Percentiles rank a stretch among this genome's conserved stretches.
Evolutionary conservation across 2,797 vertebrate genomes (phyloP).

Genomic region (Trachops cirrhosus): DNA sequence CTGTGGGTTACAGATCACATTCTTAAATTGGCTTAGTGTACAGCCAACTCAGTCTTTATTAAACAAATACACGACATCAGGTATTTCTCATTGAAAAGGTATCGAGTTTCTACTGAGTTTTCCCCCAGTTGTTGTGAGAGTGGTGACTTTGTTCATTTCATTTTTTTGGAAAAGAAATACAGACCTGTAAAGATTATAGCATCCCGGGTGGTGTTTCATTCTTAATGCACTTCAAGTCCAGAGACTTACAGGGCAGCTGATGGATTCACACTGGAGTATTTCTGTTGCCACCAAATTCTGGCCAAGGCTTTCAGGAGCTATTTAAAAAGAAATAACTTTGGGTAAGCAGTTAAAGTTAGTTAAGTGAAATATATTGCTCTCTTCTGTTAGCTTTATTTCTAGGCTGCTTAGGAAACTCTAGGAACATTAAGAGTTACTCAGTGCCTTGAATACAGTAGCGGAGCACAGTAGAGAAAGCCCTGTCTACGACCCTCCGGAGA

Average conservation of each 20-base stretch:
- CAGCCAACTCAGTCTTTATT: constrained; percentile 75
- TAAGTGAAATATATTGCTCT: constrained; percentile 53
- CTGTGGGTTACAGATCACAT: constrained; percentile 75
- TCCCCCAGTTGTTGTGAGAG: constrained; percentile 48
- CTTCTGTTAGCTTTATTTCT: constrained; percentile 53
- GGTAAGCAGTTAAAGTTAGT: background rate
- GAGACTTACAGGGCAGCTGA: constrained; percentile 44
- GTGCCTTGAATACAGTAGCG: constrained; percentile 33
- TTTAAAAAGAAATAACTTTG: constrained; percentile 68
- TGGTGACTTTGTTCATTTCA: constrained; percentile 42
- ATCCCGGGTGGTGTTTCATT: constrained; percentile 24
- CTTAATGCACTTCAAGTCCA: constrained; percentile 40
- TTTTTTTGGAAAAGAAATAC: constrained; percentile 44
- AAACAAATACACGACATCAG: constrained; percentile 74
- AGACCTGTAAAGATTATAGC: constrained; percentile 40
- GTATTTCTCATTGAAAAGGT: constrained; percentile 66
- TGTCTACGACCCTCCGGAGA: constrained; percentile 20
- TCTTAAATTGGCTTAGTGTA: constrained; percentile 73
- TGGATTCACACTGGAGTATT: constrained; percentile 49
- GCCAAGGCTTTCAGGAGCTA: constrained; percentile 59
- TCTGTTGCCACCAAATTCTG: constrained; percentile 56
- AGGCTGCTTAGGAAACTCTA: constrained; percentile 47
- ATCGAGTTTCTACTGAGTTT: constrained; percentile 65
- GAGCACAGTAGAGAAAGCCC: constrained; percentile 12
- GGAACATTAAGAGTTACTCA: constrained; percentile 40